A percentile compares a stretch with the other conserved stretches of the same genome.
phyloP scores from a whole-genome alignment of 2,888 invertebrate species.

The Eubasilissa splendida region DNA sequence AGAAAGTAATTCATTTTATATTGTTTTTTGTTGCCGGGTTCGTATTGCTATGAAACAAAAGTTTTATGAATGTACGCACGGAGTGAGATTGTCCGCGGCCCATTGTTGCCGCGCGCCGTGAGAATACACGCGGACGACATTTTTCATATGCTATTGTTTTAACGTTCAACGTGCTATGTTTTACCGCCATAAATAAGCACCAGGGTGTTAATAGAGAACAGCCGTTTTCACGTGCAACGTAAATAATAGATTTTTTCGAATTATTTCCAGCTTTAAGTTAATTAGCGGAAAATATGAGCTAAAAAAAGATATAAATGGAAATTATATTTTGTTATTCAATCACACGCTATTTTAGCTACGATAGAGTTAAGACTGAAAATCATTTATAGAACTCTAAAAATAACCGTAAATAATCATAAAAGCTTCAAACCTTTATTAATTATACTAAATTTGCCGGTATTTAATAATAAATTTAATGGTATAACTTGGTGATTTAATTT shows the following conservation, averaged over 20 bases:
- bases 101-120: constrained; percentile 1
- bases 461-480: too few relatives aligned
- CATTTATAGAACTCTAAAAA: too few relatives aligned
- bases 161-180: constrained; percentile 16
- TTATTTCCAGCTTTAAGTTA: constrained; percentile 7
- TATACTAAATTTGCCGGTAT: too few relatives aligned
- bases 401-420: too few relatives aligned
- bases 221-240: not conserved
- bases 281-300: not conserved
- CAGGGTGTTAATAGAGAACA: constrained; percentile 11
- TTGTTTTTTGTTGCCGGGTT: constrained; percentile 54
- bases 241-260: constrained; percentile 20
- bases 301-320: not conserved
- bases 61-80: constrained; percentile 45
- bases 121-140: constrained; percentile 24
- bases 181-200: constrained; percentile 18
- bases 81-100: constrained; percentile 21
- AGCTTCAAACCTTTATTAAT: too few relatives aligned
- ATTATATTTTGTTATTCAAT: too few relatives aligned
- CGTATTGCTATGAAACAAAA: constrained; percentile 51
- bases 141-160: constrained; percentile 34
- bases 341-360: too few relatives aligned
- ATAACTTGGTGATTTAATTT: too few relatives aligned
- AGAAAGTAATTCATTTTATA: constrained; percentile 57
- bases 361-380: too few relatives aligned